phyloP scores from a whole-genome alignment of 2,797 vertebrate genomes.

The Momotus momota region DNA sequence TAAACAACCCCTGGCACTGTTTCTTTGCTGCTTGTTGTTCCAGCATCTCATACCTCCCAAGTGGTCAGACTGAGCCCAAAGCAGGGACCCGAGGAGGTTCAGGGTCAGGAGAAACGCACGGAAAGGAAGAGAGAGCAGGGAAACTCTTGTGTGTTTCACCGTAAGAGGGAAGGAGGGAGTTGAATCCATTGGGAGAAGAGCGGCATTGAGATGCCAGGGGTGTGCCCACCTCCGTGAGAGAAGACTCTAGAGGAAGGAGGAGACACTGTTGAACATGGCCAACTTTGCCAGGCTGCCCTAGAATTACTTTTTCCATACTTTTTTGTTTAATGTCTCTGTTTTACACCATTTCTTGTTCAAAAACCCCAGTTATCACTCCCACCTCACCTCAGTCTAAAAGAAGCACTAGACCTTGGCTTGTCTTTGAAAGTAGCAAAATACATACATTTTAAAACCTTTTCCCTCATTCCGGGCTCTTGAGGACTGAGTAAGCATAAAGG shows the following conservation, averaged over 20 bases:
- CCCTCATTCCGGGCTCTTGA: slow-evolving; percentile 6
- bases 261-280: not conserved
- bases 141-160: not conserved
- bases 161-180: not conserved
- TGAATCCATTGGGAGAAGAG: not conserved
- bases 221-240: rapidly evolving
- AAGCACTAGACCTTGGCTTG: not conserved
- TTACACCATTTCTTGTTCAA: not conserved
- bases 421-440: slow-evolving; percentile 1
- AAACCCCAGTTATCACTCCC: not conserved
- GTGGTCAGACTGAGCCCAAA: slow-evolving; percentile 10
- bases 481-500: slow-evolving; percentile 58
- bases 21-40: not conserved
- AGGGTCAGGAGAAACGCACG: not conserved
- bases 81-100: not conserved
- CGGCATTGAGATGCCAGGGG: not conserved
- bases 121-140: not conserved
- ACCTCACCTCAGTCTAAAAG: not conserved
- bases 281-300: not conserved
- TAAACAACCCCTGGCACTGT: slow-evolving; percentile 16
- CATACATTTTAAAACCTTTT: slow-evolving; percentile 9
- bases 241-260: not conserved
- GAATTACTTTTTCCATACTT: not conserved
- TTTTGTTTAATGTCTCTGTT: not conserved
- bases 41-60: slow-evolving; percentile 13